Conservation (phyloP, 2,888 invertebrate species). For the Timandra comae region DNA sequence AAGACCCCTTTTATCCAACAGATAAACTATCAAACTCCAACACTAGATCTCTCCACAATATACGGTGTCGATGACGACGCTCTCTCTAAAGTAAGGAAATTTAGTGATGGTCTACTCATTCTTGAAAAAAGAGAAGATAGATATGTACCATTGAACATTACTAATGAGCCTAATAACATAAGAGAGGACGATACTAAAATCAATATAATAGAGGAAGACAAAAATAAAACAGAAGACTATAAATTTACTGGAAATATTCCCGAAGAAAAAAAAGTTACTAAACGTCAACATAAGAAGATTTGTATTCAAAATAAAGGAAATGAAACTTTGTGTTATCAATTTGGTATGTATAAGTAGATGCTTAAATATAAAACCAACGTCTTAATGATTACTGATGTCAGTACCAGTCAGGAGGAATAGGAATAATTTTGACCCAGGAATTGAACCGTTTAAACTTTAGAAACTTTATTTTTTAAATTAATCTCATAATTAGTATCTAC, state of each 20-base stretch:
- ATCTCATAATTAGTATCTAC: too few species aligned
- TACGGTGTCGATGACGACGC: conserved; percentile 48
- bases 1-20: too few species aligned
- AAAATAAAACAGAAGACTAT: neutral
- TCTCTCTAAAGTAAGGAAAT: conserved; percentile 34
- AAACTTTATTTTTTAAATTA: too few species aligned
- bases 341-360: conserved; percentile 44
- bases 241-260: too few species aligned
- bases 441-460: too few species aligned
- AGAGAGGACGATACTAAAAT: neutral
- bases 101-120: conserved; percentile 42
- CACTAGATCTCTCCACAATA: conserved; percentile 51
- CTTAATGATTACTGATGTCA: too few species aligned
- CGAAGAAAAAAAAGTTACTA: neutral
- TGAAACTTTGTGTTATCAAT: conserved; percentile 43
- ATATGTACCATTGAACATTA: conserved; percentile 32
- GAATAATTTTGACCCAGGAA: too few species aligned
- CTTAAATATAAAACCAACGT: too few species aligned
- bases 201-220: neutral
- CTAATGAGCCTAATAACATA: too few species aligned
- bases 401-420: too few species aligned
- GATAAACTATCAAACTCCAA: conserved; percentile 57
- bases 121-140: conserved; percentile 37
- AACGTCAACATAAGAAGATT: conserved; percentile 12
- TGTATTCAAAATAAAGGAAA: conserved; percentile 40